phyloP scores from a whole-genome alignment of 1,140 invertebrate genomes.

The Drosophila santomea region DNA sequence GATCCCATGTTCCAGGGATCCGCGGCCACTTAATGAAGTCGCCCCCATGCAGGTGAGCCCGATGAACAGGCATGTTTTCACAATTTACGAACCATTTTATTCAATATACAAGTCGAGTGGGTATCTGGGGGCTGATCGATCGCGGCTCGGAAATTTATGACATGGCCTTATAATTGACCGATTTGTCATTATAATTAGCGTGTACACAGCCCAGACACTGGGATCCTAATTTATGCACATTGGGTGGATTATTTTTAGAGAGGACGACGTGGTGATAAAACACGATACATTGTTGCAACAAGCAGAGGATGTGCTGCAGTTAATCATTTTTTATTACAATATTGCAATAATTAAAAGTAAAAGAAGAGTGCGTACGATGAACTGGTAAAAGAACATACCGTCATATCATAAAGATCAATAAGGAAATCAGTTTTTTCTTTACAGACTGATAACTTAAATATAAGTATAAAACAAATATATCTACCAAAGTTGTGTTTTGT shows the following conservation, averaged over 20 bases:
- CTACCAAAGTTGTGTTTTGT: too few relatives aligned
- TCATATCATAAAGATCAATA: background rate
- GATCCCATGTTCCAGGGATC: background rate
- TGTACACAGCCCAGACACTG: slow-evolving; percentile 43
- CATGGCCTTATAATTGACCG: slow-evolving; percentile 82
- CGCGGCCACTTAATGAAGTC: slow-evolving; percentile 52
- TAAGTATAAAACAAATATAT: too few relatives aligned
- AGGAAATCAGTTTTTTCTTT: too few relatives aligned
- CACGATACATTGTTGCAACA: slow-evolving; percentile 31
- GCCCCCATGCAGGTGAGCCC: slow-evolving; percentile 27
- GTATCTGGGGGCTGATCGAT: slow-evolving; percentile 56
- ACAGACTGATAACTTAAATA: too few relatives aligned
- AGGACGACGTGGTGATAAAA: slow-evolving; percentile 16
- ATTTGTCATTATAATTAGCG: slow-evolving; percentile 81
- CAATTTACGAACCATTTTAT: slow-evolving; percentile 75
- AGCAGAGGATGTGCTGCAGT: slow-evolving; percentile 2
- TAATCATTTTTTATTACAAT: slow-evolving; percentile 4
- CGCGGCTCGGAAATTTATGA: slow-evolving; percentile 69
- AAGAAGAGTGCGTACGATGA: background rate
- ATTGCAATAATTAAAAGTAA: background rate
- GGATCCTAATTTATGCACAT: slow-evolving; percentile 66
- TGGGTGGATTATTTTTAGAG: slow-evolving; percentile 60
- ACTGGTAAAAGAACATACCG: too few relatives aligned
- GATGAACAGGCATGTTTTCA: slow-evolving; percentile 31
- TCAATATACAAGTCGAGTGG: slow-evolving; percentile 66